Base-by-base conservation (phyloP, 2,888 invertebrate genomes). In the Nycteola revayana region DNA sequence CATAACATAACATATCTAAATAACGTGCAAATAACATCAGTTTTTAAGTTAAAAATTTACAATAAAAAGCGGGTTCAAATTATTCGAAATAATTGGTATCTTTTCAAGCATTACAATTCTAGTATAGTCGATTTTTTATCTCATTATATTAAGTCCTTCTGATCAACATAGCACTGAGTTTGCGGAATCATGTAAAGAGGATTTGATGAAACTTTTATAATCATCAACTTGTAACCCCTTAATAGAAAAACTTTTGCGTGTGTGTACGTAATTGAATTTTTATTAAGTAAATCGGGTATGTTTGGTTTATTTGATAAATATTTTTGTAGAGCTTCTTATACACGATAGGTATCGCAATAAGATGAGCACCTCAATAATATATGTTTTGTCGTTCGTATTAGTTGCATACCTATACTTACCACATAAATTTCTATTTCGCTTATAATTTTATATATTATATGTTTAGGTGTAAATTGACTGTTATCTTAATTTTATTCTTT, bases 111-210 rank as follows among this genome's bases (percentile, higher is more conserved):
- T n/a, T n/a, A n/a, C n/a, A n/a, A n/a, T n/a, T n/a, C n/a, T n/a
- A n/a, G 14, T 28, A 40, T 30, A 49, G 57, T 47, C 44, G 11
- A 41, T 28, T 32, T 47, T 40, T 27, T 41, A 22, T 58, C 42
- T 32, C 40, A 49, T 76, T 74, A 73, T 46, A 70, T 71, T 70
- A 69, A 60, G 64, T 53, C 71, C 73, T 76, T 74, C 71, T 60
- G 60, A 55, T 67, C 54, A 64, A 60, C 52, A 52, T 55, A 40
- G 39, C 32, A 30, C 28, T 36, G 25, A 28, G 36, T 33, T 46
- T 34, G 33, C 32, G 37, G 43, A 54, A 38, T 40, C 43, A 47
- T 39, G 41, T 60, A 59, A 62, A 62, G 47, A 62, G 34, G 30
- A 49, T 37, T 56, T 62, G 59, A 63, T 60, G 45, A 49, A 72